Evolutionary conservation across 2,113 vertebrate species (phyloP).

Genomic region (Desmodus rotundus): DNA sequence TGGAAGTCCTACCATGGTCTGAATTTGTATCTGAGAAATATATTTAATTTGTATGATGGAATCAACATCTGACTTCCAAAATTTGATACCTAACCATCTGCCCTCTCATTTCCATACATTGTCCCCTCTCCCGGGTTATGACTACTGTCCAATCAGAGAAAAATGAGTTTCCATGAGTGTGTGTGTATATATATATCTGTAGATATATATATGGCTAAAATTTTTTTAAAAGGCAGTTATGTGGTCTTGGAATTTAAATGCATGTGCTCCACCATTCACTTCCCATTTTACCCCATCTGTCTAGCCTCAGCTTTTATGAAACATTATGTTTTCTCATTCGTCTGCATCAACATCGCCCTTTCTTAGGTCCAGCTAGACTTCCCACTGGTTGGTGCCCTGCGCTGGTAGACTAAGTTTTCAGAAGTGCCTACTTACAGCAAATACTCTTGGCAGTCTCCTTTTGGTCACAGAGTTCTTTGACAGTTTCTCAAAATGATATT

Average conservation of each 20-base stretch:
- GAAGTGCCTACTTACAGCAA: not conserved
- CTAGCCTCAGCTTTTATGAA: not conserved
- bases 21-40: conserved; percentile 50
- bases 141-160: not conserved
- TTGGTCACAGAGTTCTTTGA: not conserved
- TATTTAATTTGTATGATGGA: conserved; percentile 59
- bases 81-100: not conserved
- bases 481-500: not conserved
- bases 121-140: not conserved
- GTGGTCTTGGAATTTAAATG: not conserved
- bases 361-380: not conserved
- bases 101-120: not conserved
- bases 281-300: not conserved
- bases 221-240: not conserved
- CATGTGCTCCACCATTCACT: not conserved
- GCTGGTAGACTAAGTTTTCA: not conserved
- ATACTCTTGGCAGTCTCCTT: not conserved
- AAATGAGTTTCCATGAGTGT: not conserved
- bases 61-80: conserved; percentile 41
- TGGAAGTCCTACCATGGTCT: conserved; percentile 43
- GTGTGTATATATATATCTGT: too few relatives aligned
- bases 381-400: not conserved
- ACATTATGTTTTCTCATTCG: not conserved
- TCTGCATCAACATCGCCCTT: not conserved
- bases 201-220: too few relatives aligned